These are phyloP conservation scores for Hemistola chrysoprasaria DNA, from an alignment of 2,888 invertebrate species.

Conservation along the genomic window DNA sequence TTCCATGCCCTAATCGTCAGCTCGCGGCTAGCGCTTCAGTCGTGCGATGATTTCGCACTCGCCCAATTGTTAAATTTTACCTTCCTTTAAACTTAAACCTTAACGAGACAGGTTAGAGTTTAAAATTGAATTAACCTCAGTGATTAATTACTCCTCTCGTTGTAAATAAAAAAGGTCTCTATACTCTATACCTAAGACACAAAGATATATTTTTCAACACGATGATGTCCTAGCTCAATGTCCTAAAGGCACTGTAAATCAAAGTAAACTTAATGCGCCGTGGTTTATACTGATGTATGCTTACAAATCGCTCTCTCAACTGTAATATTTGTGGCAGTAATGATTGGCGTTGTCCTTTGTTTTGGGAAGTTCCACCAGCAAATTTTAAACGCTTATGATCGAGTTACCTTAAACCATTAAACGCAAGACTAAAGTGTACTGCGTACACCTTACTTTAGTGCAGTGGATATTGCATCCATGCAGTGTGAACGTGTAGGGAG, in stretches of 20 bases:
- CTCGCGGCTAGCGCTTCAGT: constrained; percentile 56
- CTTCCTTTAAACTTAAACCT: constrained; percentile 25
- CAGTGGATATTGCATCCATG: too few species aligned
- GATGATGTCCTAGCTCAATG: constrained; percentile 23
- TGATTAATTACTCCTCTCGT: constrained; percentile 3
- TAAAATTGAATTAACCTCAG: not conserved
- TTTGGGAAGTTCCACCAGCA: constrained; percentile 21
- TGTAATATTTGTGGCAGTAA: constrained; percentile 51
- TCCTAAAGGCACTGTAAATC: constrained; percentile 28
- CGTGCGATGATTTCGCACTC: constrained; percentile 54
- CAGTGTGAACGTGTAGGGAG: too few species aligned
- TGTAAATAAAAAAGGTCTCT: not conserved
- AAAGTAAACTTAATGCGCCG: constrained; percentile 37
- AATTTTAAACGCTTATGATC: not conserved
- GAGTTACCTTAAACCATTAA: too few species aligned
- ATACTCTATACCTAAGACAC: not conserved
- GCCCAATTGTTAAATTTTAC: constrained; percentile 30
- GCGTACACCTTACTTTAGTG: too few species aligned
- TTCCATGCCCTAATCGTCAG: constrained; percentile 50
- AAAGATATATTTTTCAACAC: not conserved
- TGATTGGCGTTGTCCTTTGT: constrained; percentile 40
- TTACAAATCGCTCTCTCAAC: constrained; percentile 57
- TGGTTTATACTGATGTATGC: constrained; percentile 46
- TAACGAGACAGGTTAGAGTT: not conserved
- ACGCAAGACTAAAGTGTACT: too few species aligned